These are phyloP conservation scores for Brienomyrus longianalis DNA, from an alignment of 2,113 vertebrate genomes.

Conservation along the genomic window DNA sequence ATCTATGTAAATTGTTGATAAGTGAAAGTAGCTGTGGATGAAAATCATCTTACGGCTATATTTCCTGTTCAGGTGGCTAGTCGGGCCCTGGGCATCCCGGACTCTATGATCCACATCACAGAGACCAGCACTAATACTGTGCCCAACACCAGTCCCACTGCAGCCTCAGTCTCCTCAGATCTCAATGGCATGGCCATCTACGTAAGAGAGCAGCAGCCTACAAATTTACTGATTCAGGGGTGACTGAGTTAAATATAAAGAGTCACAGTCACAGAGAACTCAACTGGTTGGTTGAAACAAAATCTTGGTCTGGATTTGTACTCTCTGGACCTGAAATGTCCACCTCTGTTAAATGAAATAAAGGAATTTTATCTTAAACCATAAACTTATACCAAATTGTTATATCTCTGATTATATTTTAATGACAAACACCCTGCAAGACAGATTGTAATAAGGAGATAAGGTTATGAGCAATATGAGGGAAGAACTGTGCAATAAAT, in stretches of 20 bases:
- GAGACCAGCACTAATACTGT: slow-evolving; percentile 95
- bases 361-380: background rate
- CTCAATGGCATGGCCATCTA: slow-evolving; percentile 83
- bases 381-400: background rate
- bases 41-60: background rate
- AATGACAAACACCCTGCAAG: background rate
- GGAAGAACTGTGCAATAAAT: background rate
- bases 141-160: slow-evolving; percentile 85
- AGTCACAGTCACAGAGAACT: no score
- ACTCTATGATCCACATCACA: slow-evolving; percentile 77
- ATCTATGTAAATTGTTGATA: background rate
- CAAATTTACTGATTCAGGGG: background rate
- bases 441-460: background rate
- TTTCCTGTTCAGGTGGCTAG: slow-evolving; percentile 73
- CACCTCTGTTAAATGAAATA: background rate
- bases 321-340: no score
- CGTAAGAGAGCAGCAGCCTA: slow-evolving; percentile 47
- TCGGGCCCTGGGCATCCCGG: slow-evolving; percentile 69
- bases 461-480: background rate
- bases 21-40: background rate
- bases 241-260: background rate
- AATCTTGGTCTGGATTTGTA: no score
- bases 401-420: background rate
- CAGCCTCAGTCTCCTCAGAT: slow-evolving; percentile 81
- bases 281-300: no score